These are phyloP conservation scores for Prunella fulvescens DNA, from an alignment of 2,113 vertebrate species.

Conservation along the genomic window DNA sequence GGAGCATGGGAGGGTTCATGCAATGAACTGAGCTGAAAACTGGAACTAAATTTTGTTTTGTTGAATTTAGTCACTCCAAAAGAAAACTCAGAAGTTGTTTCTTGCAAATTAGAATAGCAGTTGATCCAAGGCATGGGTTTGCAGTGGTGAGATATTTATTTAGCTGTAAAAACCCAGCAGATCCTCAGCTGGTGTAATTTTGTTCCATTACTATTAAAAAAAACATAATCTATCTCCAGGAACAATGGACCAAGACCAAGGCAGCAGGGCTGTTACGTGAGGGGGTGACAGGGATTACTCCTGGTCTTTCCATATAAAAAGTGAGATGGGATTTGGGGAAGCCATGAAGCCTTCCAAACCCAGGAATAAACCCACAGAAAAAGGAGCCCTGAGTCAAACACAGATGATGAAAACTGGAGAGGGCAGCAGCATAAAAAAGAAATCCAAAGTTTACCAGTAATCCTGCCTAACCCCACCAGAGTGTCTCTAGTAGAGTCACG, in stretches of 20 bases:
- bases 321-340: background rate
- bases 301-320: background rate
- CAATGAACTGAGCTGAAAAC: background rate
- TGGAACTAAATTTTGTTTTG: background rate
- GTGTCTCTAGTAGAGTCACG: background rate
- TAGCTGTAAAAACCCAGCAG: background rate
- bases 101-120: background rate
- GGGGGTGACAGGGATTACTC: background rate
- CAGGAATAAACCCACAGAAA: background rate
- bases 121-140: background rate
- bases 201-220: background rate
- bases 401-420: background rate
- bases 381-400: background rate
- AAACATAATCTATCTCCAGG: background rate
- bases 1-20: background rate
- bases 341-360: background rate
- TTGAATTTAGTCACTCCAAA: background rate
- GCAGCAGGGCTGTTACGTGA: background rate
- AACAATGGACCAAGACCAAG: background rate
- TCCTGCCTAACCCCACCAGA: slow-evolving; percentile 5
- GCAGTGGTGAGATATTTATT: background rate
- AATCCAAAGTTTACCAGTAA: slow-evolving; percentile 3
- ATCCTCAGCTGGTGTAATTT: background rate
- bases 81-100: background rate
- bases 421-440: background rate